A percentile compares a stretch with the other conserved stretches of the same genome.
Conservation (phyloP, 2,113 vertebrate genomes). For the Cacatua alba region DNA sequence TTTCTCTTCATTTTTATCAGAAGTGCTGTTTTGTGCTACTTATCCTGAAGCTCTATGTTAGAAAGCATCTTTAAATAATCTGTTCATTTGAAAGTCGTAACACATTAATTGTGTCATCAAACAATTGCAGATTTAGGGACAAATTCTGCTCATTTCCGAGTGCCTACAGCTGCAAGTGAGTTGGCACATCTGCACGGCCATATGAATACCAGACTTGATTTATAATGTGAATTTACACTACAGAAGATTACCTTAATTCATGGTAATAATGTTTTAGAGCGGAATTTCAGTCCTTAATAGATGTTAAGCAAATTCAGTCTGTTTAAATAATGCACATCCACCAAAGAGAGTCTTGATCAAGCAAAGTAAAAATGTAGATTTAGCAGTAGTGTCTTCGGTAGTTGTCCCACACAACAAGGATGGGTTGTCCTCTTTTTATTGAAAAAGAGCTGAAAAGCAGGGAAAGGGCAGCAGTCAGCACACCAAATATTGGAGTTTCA, state of each 20-base stretch:
- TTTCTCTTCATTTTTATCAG: background rate
- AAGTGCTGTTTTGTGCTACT: background rate
- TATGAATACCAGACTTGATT: constrained; percentile 6
- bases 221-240: background rate
- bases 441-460: background rate
- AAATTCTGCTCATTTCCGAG: background rate
- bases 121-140: background rate
- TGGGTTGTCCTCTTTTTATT: background rate
- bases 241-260: constrained; percentile 3
- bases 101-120: background rate
- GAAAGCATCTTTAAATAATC: background rate
- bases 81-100: background rate
- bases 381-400: background rate
- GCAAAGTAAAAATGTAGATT: background rate
- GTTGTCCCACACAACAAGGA: background rate
- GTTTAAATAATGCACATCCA: background rate
- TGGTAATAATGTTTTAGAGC: background rate
- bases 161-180: background rate
- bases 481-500: background rate
- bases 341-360: background rate
- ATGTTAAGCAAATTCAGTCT: background rate
- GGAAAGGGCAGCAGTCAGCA: background rate
- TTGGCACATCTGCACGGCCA: background rate
- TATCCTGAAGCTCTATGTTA: background rate
- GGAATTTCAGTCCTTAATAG: background rate